Evolutionary conservation across 2,888 invertebrate species (phyloP).

Genomic region (Pseudococcus viburni): DNA sequence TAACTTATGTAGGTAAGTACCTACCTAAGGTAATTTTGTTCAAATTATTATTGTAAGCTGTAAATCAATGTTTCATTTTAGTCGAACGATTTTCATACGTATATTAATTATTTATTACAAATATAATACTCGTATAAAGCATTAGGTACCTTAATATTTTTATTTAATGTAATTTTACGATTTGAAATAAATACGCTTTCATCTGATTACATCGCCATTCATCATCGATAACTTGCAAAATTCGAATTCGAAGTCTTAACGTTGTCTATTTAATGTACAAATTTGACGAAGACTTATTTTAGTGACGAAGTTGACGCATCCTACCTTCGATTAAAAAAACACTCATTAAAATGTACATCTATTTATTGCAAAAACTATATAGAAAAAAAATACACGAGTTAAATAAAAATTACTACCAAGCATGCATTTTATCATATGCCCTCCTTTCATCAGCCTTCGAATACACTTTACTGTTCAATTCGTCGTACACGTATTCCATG

Average conservation of each 20-base stretch:
- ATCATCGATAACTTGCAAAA: background rate
- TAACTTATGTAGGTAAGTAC: too few species aligned
- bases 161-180: background rate
- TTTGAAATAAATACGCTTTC: background rate
- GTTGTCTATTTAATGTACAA: background rate
- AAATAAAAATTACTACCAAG: background rate
- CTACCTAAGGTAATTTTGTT: too few species aligned
- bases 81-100: too few species aligned
- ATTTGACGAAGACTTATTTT: background rate
- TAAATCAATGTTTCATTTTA: too few species aligned
- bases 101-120: background rate
- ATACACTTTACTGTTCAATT: constrained; percentile 13
- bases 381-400: background rate
- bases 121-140: background rate
- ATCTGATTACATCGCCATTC: background rate
- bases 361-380: background rate
- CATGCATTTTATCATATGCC: background rate
- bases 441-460: background rate
- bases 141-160: background rate
- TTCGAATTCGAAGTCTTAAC: background rate
- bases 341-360: background rate
- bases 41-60: too few species aligned
- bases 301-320: background rate
- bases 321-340: background rate
- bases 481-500: background rate